Conservation (phyloP, 1,140 invertebrate species). For the Pantala flavescens region DNA sequence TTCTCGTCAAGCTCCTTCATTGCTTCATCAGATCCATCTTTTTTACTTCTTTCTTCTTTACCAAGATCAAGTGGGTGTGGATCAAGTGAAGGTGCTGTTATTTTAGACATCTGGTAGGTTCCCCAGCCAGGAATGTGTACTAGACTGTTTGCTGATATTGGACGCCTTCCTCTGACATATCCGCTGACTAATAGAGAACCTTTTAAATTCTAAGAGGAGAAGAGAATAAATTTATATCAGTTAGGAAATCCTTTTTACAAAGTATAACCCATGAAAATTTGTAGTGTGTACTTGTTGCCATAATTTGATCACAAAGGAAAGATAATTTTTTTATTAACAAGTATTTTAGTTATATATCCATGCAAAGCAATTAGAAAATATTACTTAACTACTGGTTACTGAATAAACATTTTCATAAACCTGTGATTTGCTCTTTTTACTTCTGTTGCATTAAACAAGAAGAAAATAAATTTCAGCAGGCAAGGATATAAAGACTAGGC, state of each 20-base stretch:
- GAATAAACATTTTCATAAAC: too few species aligned
- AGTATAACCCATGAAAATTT: neutral
- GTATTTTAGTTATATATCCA: too few species aligned
- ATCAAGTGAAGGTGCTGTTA: conserved; percentile 59
- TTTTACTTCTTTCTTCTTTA: neutral
- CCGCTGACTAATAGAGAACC: conserved; percentile 78
- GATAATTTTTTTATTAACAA: too few species aligned
- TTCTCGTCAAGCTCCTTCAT: conserved; percentile 29
- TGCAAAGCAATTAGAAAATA: too few species aligned
- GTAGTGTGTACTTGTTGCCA: too few species aligned
- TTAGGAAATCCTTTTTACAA: neutral
- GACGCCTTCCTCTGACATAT: conserved; percentile 65
- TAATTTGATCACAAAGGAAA: too few species aligned
- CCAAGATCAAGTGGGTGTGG: conserved; percentile 53
- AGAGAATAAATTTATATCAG: conserved; percentile 22
- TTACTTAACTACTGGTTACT: too few species aligned
- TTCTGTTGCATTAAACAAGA: too few species aligned
- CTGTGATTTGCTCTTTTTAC: too few species aligned
- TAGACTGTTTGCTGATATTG: conserved; percentile 75
- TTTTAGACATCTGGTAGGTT: conserved; percentile 80
- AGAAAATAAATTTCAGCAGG: too few species aligned
- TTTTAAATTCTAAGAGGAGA: conserved; percentile 28
- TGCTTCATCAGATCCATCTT: conserved; percentile 28
- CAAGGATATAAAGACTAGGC: too few species aligned
- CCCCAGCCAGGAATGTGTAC: conserved; percentile 85